Conservation (phyloP, 2,113 vertebrate species). For the Austrofundulus limnaeus region DNA sequence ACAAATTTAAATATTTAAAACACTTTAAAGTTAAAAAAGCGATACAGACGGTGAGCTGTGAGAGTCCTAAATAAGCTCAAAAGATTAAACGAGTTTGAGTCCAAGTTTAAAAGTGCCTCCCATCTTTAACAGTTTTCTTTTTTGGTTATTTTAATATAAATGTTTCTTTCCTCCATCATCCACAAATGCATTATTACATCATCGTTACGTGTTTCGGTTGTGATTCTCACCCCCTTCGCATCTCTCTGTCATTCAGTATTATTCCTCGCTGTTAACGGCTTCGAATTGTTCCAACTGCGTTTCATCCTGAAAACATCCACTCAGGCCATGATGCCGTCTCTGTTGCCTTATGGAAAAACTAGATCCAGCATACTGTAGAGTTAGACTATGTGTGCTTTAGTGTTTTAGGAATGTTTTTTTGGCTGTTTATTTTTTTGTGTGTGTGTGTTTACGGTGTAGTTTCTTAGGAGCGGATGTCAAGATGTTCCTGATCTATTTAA, state of each 20-base stretch:
- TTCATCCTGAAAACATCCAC: constrained; percentile 14
- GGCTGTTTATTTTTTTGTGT: constrained; percentile 26
- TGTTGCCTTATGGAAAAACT: constrained; percentile 34
- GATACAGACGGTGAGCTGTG: too few relatives aligned
- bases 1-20: too few relatives aligned
- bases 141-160: not conserved
- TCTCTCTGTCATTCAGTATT: constrained; percentile 46
- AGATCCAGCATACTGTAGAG: constrained; percentile 41
- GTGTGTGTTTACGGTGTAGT: constrained; percentile 56
- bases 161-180: constrained; percentile 11
- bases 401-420: constrained; percentile 57
- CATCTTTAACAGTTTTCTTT: not conserved
- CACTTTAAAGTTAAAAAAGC: too few relatives aligned
- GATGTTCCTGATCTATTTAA: constrained; percentile 70
- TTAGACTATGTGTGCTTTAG: constrained; percentile 47
- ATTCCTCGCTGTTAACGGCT: constrained; percentile 35
- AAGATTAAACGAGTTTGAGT: not conserved
- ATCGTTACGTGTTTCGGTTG: constrained; percentile 11
- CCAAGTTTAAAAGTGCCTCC: not conserved
- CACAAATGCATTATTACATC: constrained; percentile 8
- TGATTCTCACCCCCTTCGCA: constrained; percentile 7
- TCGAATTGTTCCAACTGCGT: constrained; percentile 34
- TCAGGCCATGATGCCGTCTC: constrained; percentile 14
- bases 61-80: too few relatives aligned
- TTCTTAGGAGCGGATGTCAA: constrained; percentile 51